Conservation (phyloP, 1,140 invertebrate genomes). For the Frieseomelitta varia region DNA sequence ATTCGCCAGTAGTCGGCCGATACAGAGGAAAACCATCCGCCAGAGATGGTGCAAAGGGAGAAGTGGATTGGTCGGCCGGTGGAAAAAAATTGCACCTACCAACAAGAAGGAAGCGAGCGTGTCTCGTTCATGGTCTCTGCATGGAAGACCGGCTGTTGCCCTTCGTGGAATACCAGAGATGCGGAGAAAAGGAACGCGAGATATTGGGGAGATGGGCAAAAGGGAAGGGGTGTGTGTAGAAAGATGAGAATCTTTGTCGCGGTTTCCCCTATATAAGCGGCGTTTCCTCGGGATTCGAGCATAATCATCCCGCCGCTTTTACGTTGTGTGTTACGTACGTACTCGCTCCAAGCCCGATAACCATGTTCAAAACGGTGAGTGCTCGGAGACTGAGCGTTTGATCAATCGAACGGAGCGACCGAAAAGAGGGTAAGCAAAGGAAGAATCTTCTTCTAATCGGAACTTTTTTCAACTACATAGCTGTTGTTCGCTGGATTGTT, state of each 20-base stretch:
- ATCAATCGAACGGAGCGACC: too few relatives aligned
- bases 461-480: slow-evolving; percentile 29
- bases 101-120: slow-evolving; percentile 58
- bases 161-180: slow-evolving; percentile 43
- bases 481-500: slow-evolving; percentile 63
- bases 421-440: background rate
- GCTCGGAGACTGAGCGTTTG: fast-evolving
- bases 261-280: slow-evolving; percentile 62
- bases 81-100: slow-evolving; percentile 8
- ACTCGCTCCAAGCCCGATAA: background rate
- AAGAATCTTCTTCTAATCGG: background rate
- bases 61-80: slow-evolving; percentile 45
- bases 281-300: slow-evolving; percentile 42
- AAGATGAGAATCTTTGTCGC: slow-evolving; percentile 41
- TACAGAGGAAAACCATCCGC: slow-evolving; percentile 60
- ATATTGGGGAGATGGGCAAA: background rate
- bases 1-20: slow-evolving; percentile 48
- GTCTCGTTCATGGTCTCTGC: slow-evolving; percentile 41
- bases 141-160: slow-evolving; percentile 54
- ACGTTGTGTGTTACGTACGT: slow-evolving; percentile 22
- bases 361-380: slow-evolving; percentile 74
- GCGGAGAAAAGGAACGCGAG: slow-evolving; percentile 27
- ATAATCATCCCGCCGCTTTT: slow-evolving; percentile 55
- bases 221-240: slow-evolving; percentile 19
- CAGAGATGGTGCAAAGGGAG: background rate